phyloP scores from a whole-genome alignment of 2,797 vertebrate genomes.

The Monodelphis domestica region DNA sequence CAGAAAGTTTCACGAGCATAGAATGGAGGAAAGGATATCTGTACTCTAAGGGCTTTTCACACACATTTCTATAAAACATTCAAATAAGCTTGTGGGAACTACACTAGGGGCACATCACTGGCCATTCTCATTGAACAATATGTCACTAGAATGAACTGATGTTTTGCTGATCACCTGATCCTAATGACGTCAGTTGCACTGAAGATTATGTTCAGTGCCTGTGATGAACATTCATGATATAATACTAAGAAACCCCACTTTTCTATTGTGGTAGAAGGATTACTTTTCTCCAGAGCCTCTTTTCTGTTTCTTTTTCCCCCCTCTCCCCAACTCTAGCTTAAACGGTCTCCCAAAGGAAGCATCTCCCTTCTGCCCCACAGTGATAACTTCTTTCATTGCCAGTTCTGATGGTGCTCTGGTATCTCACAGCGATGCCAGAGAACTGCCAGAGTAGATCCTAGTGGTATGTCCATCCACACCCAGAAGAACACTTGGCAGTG shows the following conservation, averaged over 20 bases:
- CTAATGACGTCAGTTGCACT: constrained; percentile 39
- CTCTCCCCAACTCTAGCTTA: neutral
- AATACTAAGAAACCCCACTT: constrained; percentile 52
- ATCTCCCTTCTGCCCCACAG: neutral
- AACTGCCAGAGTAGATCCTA: neutral
- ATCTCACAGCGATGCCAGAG: neutral
- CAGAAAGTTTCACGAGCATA: constrained; percentile 50
- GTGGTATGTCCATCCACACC: neutral
- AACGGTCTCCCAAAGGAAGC: neutral
- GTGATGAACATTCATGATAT: constrained; percentile 78
- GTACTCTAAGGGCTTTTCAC: constrained; percentile 33
- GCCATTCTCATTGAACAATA: neutral
- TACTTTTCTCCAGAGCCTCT: neutral
- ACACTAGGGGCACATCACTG: neutral
- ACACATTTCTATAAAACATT: constrained; percentile 9
- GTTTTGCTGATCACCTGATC: constrained; percentile 12
- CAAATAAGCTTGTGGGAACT: neutral
- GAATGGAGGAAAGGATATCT: constrained; percentile 56
- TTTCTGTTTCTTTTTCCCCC: neutral
- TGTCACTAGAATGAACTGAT: constrained; percentile 15
- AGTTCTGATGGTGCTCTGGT: neutral
- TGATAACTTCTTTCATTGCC: neutral
- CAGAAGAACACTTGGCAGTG: neutral
- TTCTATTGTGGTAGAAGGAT: neutral
- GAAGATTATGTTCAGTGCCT: constrained; percentile 61